phyloP scores from a whole-genome alignment of 2,888 invertebrate species.

The Fragum sueziense region DNA sequence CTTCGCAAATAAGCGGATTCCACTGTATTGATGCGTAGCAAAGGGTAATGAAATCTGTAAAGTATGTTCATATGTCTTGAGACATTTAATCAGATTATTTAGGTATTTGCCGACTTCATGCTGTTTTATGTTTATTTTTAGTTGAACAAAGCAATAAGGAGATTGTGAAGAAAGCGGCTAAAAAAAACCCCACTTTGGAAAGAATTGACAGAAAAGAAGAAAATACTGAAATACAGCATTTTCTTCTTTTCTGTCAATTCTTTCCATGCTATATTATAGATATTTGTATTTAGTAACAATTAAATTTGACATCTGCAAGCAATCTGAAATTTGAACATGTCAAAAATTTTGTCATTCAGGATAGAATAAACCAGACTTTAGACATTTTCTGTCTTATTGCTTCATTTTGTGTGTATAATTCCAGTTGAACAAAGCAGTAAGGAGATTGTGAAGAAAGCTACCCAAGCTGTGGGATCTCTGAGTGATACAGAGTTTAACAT shows the following conservation, averaged over 20 bases:
- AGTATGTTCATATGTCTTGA: no score
- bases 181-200: constrained; percentile 77
- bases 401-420: constrained; percentile 63
- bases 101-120: neutral
- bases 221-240: neutral
- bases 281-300: no score
- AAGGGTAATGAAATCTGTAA: no score
- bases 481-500: constrained; percentile 98
- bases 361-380: neutral
- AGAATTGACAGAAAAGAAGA: neutral
- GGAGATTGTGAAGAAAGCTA: constrained; percentile 93
- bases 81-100: no score
- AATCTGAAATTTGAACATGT: no score
- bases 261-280: no score
- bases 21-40: no score
- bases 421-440: constrained; percentile 92
- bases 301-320: no score
- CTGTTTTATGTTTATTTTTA: constrained; percentile 78
- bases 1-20: no score
- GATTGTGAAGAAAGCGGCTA: constrained; percentile 92
- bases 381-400: neutral
- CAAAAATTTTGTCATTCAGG: neutral
- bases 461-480: constrained; percentile 95
- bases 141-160: constrained; percentile 94
- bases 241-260: neutral